Base-by-base conservation (phyloP, 2,888 invertebrate genomes). In the Cantharis rufa region DNA sequence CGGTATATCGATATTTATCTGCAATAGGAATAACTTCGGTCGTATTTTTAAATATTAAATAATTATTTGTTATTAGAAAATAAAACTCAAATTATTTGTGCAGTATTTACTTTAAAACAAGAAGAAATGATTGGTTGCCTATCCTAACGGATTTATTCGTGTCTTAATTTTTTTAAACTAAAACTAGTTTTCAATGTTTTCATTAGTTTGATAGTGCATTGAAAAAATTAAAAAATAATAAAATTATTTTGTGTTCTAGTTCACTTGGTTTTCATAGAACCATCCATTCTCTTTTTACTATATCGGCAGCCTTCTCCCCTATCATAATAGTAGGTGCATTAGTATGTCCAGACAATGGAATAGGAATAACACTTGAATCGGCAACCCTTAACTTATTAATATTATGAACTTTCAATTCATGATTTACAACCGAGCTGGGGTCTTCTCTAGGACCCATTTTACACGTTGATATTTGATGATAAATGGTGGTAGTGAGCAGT, bases 311-410 rank as follows among this genome's bases (percentile, higher is more conserved):
- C 82, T 93, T 94, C 86, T 94, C 94, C 0, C 92, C 94, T 28
- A 94, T 91, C 93, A 94, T 93, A 62, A 93, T 91, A 0, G 92
- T 91, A 3, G 92, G 92, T 0, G 92, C 93, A 72, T 91, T 91
- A 0, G 93, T 93, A 85, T 94, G 93, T 0, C 92, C 91, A 10
- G 91, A 91, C 64, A 92, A 90, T 9, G 93, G 90, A 71, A 90
- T 88, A 1, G 94, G 94, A 85, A 94, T 92, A 16, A 94, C 89
- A 78, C 93, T 92, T 24, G 92, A 92, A 83, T 94, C 94, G 4
- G 91, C 92, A 0, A 94, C 93, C 76, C 94, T 88, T 24, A 94
- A 86, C 73, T 90, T 90, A 15, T 87, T 85, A 5, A 94, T 86
- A 0, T 93, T 93, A 77, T 91, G 89, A 0, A 94, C 91, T 0